Percentiles rank a stretch among this genome's conserved stretches.
These are phyloP conservation scores for Galeopterus variegatus DNA, from an alignment of 2,113 vertebrate genomes.

Conservation along the genomic window DNA sequence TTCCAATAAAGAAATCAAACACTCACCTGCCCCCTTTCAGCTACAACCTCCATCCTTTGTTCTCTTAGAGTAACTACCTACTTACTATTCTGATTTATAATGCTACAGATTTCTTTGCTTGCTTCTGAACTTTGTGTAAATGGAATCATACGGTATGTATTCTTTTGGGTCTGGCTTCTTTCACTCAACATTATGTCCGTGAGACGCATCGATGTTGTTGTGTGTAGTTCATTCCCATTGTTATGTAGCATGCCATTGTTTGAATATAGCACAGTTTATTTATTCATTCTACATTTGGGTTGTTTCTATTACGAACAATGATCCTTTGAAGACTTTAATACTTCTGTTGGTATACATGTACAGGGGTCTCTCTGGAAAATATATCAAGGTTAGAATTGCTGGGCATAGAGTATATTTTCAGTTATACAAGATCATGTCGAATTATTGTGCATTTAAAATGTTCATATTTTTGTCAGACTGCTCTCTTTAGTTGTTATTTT, in stretches of 20 bases:
- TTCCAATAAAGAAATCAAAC: background rate
- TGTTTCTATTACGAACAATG: background rate
- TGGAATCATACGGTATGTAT: background rate
- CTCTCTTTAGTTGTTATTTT: background rate
- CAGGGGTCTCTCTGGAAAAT: background rate
- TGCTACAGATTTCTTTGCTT: background rate
- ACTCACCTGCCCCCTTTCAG: background rate
- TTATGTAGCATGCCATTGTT: background rate
- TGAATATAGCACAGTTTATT: background rate
- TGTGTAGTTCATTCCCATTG: background rate
- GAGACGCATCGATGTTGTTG: accelerated
- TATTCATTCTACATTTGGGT: background rate
- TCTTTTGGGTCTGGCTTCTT: background rate
- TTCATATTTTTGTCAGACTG: background rate
- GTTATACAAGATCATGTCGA: background rate
- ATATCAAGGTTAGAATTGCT: background rate
- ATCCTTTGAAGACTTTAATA: background rate
- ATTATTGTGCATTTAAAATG: background rate
- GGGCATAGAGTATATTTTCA: background rate
- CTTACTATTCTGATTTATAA: background rate
- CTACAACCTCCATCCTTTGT: background rate
- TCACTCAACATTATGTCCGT: background rate
- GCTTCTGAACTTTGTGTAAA: background rate
- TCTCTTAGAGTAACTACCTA: background rate
- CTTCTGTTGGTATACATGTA: background rate